Evolutionary conservation across 2,888 invertebrate genomes (phyloP), one percentile per base, ranked within the genome.

Genomic region (Trisateles emortualis): DNA sequence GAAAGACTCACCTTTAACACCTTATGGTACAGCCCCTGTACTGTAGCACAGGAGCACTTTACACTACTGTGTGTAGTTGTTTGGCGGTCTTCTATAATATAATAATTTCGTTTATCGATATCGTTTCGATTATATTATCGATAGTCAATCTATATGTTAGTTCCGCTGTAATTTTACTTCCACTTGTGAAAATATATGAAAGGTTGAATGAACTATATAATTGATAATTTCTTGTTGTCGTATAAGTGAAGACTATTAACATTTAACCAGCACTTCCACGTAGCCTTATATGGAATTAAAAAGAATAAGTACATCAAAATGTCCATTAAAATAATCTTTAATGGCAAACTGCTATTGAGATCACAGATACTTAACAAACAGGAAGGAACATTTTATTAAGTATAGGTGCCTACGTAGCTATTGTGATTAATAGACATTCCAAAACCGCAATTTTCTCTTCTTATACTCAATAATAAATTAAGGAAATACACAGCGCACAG

Each of bases 211-310:
- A 26, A 49, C 40, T 39, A n/a, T 48, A 24, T 22, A 55, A 45
- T 30, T 41, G 32, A 17, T 36, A 36, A 43, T 52, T 35, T 17
- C 33, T 33, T 14, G 33, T 33, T 13, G 3, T 29, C 29, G 10
- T 10, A n/a, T 32, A 13, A 32, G 11, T 35, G 36, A 13, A 17
- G 17, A 10, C 16, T 17, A n/a, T 36, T 47, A 47, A 49, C 38
- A 55, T 55, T 44, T 38, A 35, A 16, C 30, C 10, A n/a, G 32
- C 6, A 17, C 48, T 64, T 64, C 47, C 50, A 59, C 40, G 17
- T 19, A 10, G 5, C 9, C 36, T 36, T 36, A 19, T 36, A 36
- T 36, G 19, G 36, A 4, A 10, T 19, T 6, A 19, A 16, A 16
- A 36, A 9, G 19, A 10, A 2, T 32, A 11, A 11, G 6, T 19